phyloP scores from a whole-genome alignment of 2,888 invertebrate genomes.

The Lasioglossum lativentre region DNA sequence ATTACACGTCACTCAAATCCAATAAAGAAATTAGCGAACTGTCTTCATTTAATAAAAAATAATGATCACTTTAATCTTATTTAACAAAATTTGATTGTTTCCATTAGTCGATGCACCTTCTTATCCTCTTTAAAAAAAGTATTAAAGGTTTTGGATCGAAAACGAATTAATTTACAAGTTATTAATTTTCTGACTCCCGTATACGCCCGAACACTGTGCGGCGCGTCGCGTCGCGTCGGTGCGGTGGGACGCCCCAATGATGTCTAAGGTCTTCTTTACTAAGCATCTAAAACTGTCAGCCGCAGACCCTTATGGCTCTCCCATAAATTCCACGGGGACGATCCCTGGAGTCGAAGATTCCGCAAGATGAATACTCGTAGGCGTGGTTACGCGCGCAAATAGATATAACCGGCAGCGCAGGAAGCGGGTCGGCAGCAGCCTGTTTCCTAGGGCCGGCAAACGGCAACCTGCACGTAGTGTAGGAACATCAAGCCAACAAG shows the following conservation, averaged over 20 bases:
- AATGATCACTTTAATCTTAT: no score
- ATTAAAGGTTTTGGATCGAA: background rate
- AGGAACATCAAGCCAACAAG: background rate
- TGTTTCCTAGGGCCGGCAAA: slow-evolving; percentile 6
- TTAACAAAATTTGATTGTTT: no score
- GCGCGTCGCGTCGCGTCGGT: no score
- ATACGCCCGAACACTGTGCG: background rate
- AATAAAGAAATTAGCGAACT: no score
- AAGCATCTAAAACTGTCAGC: slow-evolving; percentile 61
- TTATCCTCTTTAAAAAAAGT: background rate
- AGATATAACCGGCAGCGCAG: slow-evolving; percentile 8
- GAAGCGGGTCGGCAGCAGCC: slow-evolving; percentile 4
- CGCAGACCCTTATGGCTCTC: slow-evolving; percentile 50
- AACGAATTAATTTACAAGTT: background rate
- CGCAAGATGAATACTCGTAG: slow-evolving; percentile 58
- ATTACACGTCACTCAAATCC: no score
- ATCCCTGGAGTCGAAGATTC: slow-evolving; percentile 50
- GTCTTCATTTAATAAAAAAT: no score
- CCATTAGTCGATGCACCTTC: no score
- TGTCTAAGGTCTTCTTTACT: slow-evolving; percentile 52
- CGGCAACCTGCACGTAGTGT: background rate
- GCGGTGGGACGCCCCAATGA: slow-evolving; percentile 1
- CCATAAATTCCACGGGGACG: slow-evolving; percentile 61
- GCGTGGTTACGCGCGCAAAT: slow-evolving; percentile 51
- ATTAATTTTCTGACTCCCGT: background rate